These are phyloP conservation scores for Drosophila parthenogenetica DNA, from an alignment of 2,888 invertebrate species.

Conservation along the genomic window DNA sequence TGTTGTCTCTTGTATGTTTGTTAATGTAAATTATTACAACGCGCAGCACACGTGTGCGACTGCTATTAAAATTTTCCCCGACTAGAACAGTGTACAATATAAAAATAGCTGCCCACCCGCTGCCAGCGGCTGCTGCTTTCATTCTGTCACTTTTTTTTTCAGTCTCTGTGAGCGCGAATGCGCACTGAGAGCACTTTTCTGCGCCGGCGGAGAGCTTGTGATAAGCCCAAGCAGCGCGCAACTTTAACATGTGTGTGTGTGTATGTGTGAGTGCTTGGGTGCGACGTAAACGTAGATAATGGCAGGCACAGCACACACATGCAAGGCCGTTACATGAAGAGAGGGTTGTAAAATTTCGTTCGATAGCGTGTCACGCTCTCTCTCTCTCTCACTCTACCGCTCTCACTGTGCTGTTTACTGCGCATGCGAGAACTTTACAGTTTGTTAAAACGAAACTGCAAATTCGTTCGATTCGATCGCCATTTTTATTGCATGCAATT, in stretches of 20 bases:
- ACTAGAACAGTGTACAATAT: conserved; percentile 50
- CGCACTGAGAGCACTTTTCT: conserved; percentile 68
- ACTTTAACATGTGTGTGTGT: conserved; percentile 54
- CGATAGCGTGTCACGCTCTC: not conserved
- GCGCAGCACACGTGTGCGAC: conserved; percentile 44
- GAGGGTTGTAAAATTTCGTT: conserved; percentile 55
- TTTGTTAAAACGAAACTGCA: conserved; percentile 24
- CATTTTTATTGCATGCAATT: conserved; percentile 10
- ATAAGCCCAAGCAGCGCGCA: conserved; percentile 63
- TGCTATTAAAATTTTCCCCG: conserved; percentile 46
- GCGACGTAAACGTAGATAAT: conserved; percentile 42
- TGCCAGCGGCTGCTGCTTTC: conserved; percentile 55
- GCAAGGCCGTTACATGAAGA: conserved; percentile 46
- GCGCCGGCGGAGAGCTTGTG: conserved; percentile 67
- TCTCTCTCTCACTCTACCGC: conserved; percentile 10
- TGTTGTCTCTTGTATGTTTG: conserved; percentile 16
- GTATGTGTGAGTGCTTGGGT: conserved; percentile 11
- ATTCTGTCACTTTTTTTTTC: conserved; percentile 41
- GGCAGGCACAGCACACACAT: conserved; percentile 25
- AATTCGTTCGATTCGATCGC: conserved; percentile 39
- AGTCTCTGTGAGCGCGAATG: conserved; percentile 62
- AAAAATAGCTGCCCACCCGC: conserved; percentile 73
- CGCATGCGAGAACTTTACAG: conserved; percentile 73
- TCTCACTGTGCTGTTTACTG: conserved; percentile 33
- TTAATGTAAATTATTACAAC: conserved; percentile 26